phyloP scores from a whole-genome alignment of 2,888 invertebrate genomes.

The Azorinus chamasolen region DNA sequence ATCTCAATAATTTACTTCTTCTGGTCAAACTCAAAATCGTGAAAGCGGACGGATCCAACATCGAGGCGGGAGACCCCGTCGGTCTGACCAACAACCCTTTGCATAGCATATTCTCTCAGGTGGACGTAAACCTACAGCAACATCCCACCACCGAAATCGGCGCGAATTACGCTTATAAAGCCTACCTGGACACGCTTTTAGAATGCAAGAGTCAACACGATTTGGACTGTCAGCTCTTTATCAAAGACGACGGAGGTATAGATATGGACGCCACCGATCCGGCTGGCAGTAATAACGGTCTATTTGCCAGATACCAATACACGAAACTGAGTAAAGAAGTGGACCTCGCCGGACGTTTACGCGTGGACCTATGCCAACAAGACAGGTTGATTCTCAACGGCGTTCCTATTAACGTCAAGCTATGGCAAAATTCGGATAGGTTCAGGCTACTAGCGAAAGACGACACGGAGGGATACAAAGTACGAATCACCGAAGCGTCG shows the following conservation, averaged over 20 bases:
- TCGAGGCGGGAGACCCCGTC: slow-evolving; percentile 5
- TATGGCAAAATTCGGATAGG: slow-evolving; percentile 16
- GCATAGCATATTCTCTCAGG: slow-evolving; percentile 38
- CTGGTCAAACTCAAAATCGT: slow-evolving; percentile 32
- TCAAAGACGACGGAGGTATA: too few relatives aligned
- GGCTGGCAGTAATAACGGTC: too few relatives aligned
- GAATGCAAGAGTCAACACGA: too few relatives aligned
- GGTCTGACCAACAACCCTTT: slow-evolving; percentile 33
- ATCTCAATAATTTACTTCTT: slow-evolving; percentile 19
- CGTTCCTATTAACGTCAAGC: slow-evolving; percentile 33
- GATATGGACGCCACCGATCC: too few relatives aligned
- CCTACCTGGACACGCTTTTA: slow-evolving; percentile 24
- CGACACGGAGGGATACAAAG: slow-evolving; percentile 9
- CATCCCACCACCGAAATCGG: slow-evolving; percentile 31
- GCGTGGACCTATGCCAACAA: slow-evolving; percentile 45
- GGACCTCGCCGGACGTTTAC: slow-evolving; percentile 29
- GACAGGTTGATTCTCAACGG: slow-evolving; percentile 41
- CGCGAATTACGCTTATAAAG: slow-evolving; percentile 31
- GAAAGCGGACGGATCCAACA: slow-evolving; percentile 20
- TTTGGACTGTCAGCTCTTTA: too few relatives aligned
- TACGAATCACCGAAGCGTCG: too few relatives aligned
- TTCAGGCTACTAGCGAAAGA: slow-evolving; percentile 10
- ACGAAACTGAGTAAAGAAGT: slow-evolving; percentile 17
- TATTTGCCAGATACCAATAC: slow-evolving; percentile 4
- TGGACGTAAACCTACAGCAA: slow-evolving; percentile 34